Evolutionary conservation across 2,113 vertebrate species (phyloP).

Genomic region (Lophotis ruficrista): DNA sequence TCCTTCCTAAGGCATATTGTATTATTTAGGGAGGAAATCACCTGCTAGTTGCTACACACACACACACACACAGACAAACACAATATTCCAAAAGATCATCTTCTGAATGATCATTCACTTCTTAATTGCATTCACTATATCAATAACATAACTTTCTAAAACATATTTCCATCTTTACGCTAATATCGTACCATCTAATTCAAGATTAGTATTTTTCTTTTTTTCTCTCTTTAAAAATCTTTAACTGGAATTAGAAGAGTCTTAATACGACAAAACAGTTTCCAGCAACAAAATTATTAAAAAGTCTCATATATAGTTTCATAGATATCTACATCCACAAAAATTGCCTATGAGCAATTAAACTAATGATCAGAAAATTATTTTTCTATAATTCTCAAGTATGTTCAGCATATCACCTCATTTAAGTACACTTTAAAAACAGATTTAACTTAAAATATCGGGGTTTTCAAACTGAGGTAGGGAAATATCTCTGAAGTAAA

Average conservation of each 20-base stretch:
- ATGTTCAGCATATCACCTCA: not conserved
- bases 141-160: not conserved
- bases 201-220: not conserved
- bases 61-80: not conserved
- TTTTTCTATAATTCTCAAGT: not conserved
- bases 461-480: fast-evolving
- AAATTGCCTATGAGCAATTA: not conserved
- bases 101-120: not conserved
- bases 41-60: not conserved
- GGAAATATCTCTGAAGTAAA: not conserved
- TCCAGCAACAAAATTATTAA: not conserved
- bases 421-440: not conserved
- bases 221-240: not conserved
- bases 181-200: not conserved
- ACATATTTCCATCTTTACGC: not conserved
- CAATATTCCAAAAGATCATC: not conserved
- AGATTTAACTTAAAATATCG: not conserved
- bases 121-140: not conserved
- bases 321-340: not conserved
- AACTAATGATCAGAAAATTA: not conserved
- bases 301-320: not conserved
- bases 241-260: not conserved
- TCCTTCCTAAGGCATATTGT: not conserved
- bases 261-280: not conserved
- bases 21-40: not conserved